Base-by-base conservation (phyloP, 2,113 vertebrate species). In the Trichechus manatus region DNA sequence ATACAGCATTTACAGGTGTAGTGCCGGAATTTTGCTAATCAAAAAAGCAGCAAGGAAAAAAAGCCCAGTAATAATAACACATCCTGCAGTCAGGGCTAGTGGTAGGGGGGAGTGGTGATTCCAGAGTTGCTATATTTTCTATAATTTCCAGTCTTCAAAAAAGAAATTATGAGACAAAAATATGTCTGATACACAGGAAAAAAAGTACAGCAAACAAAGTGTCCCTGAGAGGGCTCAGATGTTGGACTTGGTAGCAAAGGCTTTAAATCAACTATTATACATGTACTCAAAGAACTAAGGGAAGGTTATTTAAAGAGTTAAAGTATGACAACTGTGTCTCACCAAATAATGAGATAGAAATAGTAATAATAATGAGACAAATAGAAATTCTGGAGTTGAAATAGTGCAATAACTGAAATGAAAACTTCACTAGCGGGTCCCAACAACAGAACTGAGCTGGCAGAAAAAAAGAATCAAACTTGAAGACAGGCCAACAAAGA, bases 91-190 rank as follows among this genome's bases (percentile, higher is more conserved):
- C 70, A 23, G 13, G 70, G 1, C 0, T 3, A 4, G 23, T 6
- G 22, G 20, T 1, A 0, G 19, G 5, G 7, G 2, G 31, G 9
- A 5, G 13, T 25, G 3, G 1, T 61, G 20, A 5, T 3, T 66
- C 19, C 63, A 64, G 31, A 56, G 53, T 70, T 47, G 9, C 33
- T n/a, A 0, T 0, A 0, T 31, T 3, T 1, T 10, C 44, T 63
- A 0, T 13, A 1, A 25, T 15, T 13, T 23, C 13, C 31, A 72
- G 13, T 29, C 61, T 36, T 72, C 87, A 74, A n/a, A 31, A n/a
- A 53, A 23, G 27, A 50, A 29, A 0, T 8, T 31, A 61, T 6
- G 47, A 27, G 50, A 56, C 6, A 0, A 79, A 77, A 84, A 63
- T 15, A 2, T 25, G 3, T 39, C 77, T 25, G 10, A 6, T 3